Percentiles rank a stretch among this genome's conserved stretches.
These are phyloP conservation scores for Mimumesa dahlbomi DNA, from an alignment of 2,888 invertebrate genomes.

Conservation along the genomic window DNA sequence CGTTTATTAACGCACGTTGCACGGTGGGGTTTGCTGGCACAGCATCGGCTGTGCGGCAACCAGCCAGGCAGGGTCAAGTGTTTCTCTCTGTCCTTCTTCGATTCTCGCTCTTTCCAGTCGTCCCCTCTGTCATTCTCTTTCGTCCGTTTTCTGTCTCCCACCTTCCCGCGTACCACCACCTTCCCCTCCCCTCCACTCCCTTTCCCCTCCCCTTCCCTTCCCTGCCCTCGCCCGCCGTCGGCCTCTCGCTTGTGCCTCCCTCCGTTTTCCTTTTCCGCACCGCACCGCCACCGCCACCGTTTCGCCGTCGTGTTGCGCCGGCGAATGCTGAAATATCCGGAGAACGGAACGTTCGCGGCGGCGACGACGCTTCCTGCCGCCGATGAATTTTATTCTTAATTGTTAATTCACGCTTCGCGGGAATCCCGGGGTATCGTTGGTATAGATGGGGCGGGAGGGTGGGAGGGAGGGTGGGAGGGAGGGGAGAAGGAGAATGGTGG, in stretches of 20 bases:
- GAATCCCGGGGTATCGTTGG: not conserved
- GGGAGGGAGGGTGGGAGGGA: no score
- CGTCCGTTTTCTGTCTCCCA: constrained; percentile 18
- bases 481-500: no score
- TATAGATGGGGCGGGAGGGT: no score
- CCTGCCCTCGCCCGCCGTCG: not conserved
- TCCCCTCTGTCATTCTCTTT: constrained; percentile 20
- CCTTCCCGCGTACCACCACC: constrained; percentile 25
- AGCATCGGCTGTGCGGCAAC: constrained; percentile 70
- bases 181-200: constrained; percentile 13
- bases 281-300: not conserved
- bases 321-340: constrained; percentile 40
- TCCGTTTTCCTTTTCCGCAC: not conserved
- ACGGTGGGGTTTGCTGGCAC: constrained; percentile 72
- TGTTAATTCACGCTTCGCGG: not conserved
- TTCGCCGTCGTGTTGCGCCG: not conserved
- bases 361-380: not conserved
- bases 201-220: constrained; percentile 16
- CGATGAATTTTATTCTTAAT: constrained; percentile 17
- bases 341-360: constrained; percentile 29
- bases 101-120: constrained; percentile 33
- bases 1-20: constrained; percentile 75
- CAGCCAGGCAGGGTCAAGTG: constrained; percentile 76
- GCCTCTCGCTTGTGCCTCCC: not conserved
- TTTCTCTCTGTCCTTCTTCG: constrained; percentile 51